phyloP scores from a whole-genome alignment of 2,113 vertebrate species.

The Saccopteryx bilineata region DNA sequence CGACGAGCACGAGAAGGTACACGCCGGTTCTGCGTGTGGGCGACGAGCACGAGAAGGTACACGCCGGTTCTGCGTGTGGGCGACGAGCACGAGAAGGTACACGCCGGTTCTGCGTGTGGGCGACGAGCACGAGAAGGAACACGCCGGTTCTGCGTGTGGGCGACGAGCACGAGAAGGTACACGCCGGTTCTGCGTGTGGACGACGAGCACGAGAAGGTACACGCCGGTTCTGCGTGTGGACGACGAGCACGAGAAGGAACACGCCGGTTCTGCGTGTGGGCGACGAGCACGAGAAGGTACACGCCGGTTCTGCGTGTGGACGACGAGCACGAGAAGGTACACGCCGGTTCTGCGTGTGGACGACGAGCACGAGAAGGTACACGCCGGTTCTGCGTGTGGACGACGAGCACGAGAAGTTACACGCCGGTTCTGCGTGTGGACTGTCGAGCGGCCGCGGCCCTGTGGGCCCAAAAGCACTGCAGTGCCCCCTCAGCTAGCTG shows the following conservation, averaged over 20 bases:
- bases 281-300: rapidly evolving
- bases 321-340: rapidly evolving
- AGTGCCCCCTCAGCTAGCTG: rapidly evolving
- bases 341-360: no score
- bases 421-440: rapidly evolving
- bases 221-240: no score
- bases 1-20: rapidly evolving
- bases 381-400: no score
- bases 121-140: rapidly evolving
- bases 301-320: no score
- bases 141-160: no score
- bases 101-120: no score
- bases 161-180: rapidly evolving
- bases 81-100: rapidly evolving
- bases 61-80: no score
- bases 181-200: no score
- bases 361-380: rapidly evolving
- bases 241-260: rapidly evolving
- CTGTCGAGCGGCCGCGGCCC: rapidly evolving
- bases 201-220: rapidly evolving
- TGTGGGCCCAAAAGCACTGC: rapidly evolving
- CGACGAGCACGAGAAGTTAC: rapidly evolving
- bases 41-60: rapidly evolving
- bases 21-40: no score
- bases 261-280: no score